phyloP scores from a whole-genome alignment of 2,888 invertebrate species.

The Frankliniella intonsa region DNA sequence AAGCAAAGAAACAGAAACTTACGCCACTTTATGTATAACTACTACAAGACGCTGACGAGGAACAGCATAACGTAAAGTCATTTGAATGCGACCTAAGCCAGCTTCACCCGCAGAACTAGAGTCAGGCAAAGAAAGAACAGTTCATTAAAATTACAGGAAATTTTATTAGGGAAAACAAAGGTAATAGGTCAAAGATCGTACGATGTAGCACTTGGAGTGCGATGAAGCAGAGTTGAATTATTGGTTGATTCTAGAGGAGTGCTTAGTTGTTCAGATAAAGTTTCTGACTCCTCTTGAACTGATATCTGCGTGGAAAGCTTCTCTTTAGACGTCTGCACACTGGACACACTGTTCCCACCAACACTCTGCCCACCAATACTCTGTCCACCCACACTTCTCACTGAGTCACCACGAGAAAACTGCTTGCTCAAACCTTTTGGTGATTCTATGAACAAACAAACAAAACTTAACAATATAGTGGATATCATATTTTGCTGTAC shows the following conservation, averaged over 20 bases:
- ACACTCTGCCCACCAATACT: slow-evolving; percentile 11
- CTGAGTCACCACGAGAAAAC: slow-evolving; percentile 43
- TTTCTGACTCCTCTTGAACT: slow-evolving; percentile 37
- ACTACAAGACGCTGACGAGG: slow-evolving; percentile 76
- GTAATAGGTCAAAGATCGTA: slow-evolving; percentile 40
- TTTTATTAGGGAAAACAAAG: slow-evolving; percentile 15
- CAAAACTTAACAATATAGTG: not conserved
- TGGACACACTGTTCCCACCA: not conserved
- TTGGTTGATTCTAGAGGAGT: slow-evolving; percentile 43
- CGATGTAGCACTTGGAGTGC: slow-evolving; percentile 46
- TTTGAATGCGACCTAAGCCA: slow-evolving; percentile 73
- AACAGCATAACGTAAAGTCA: slow-evolving; percentile 79
- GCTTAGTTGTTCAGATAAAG: slow-evolving; percentile 29
- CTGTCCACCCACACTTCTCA: slow-evolving; percentile 40
- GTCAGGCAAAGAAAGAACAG: slow-evolving; percentile 33
- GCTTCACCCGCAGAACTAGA: slow-evolving; percentile 64
- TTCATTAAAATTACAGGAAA: slow-evolving; percentile 28
- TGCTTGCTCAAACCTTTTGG: slow-evolving; percentile 44
- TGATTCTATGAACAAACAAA: slow-evolving; percentile 39
- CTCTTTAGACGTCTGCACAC: not conserved
- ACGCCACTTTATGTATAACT: slow-evolving; percentile 86
- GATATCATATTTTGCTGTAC: not conserved
- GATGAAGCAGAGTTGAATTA: slow-evolving; percentile 42
- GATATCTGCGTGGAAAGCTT: slow-evolving; percentile 33
- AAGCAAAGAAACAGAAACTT: slow-evolving; percentile 48